Evolutionary conservation across 2,797 vertebrate genomes (phyloP).

Genomic region (Ptychobarbus kaznakovi): DNA sequence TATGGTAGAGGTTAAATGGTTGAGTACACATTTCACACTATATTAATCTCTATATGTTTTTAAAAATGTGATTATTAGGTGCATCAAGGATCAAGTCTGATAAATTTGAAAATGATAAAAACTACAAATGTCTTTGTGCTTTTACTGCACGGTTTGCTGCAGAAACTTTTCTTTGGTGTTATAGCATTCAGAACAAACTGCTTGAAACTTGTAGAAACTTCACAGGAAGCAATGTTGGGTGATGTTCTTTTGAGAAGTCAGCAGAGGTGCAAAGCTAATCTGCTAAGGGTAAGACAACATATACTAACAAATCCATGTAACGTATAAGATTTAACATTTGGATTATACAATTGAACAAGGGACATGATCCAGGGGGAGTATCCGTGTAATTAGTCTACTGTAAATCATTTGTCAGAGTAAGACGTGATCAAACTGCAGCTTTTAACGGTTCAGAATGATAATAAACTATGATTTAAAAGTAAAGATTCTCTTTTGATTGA

Average conservation of each 20-base stretch:
- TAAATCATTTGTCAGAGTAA: constrained; percentile 31
- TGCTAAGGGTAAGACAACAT: background rate
- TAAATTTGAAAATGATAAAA: background rate
- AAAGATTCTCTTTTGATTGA: constrained; percentile 33
- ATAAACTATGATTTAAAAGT: constrained; percentile 15
- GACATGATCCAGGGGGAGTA: background rate
- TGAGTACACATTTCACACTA: background rate
- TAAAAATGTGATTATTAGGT: background rate
- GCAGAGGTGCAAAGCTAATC: background rate
- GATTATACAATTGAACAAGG: background rate
- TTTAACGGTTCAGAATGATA: constrained; percentile 13
- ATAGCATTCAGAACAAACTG: background rate
- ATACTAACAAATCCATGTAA: background rate
- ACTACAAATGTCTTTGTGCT: background rate
- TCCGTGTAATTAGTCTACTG: constrained; percentile 21
- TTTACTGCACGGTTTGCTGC: background rate
- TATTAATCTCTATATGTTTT: background rate
- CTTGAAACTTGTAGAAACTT: background rate
- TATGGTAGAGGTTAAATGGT: background rate
- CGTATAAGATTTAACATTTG: constrained; percentile 15
- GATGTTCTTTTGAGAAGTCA: background rate
- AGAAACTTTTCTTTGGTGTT: background rate
- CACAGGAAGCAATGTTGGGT: background rate
- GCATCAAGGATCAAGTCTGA: background rate
- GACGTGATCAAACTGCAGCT: constrained; percentile 16